phyloP scores from a whole-genome alignment of 1,140 invertebrate genomes.

The Sycobia sp. region DNA sequence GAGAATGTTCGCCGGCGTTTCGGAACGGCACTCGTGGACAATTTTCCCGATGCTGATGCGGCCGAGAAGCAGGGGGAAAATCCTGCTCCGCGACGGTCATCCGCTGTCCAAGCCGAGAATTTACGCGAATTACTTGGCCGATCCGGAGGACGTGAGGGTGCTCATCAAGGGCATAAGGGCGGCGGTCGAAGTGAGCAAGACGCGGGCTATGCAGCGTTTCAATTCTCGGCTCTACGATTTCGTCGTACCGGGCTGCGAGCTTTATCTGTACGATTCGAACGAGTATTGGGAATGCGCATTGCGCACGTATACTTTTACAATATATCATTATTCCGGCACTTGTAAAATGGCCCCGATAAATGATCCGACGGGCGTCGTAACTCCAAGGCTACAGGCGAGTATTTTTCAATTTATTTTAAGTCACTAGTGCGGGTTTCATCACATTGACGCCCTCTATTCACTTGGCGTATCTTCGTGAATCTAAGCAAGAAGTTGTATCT shows the following conservation, averaged over 20 bases:
- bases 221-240: constrained; percentile 33
- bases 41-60: constrained; percentile 54
- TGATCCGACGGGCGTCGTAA: constrained; percentile 71
- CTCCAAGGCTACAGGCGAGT: constrained; percentile 71
- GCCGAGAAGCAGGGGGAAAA: constrained; percentile 63
- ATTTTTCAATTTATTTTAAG: too few relatives aligned
- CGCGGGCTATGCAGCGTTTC: constrained; percentile 43
- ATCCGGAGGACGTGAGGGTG: constrained; percentile 60
- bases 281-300: constrained; percentile 65
- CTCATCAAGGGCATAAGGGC: constrained; percentile 43
- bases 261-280: constrained; percentile 44
- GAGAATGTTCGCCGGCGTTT: constrained; percentile 37
- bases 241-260: constrained; percentile 35
- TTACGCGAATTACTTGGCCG: constrained; percentile 71
- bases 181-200: constrained; percentile 40
- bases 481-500: too few relatives aligned
- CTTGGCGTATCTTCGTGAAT: too few relatives aligned
- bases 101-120: constrained; percentile 72
- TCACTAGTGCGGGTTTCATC: too few relatives aligned
- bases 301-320: constrained; percentile 54
- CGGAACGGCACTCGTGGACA: constrained; percentile 46
- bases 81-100: constrained; percentile 65
- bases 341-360: constrained; percentile 63
- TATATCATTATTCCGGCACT: constrained; percentile 59
- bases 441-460: too few relatives aligned